phyloP scores from a whole-genome alignment of 2,797 vertebrate species.

The Acomys russatus region DNA sequence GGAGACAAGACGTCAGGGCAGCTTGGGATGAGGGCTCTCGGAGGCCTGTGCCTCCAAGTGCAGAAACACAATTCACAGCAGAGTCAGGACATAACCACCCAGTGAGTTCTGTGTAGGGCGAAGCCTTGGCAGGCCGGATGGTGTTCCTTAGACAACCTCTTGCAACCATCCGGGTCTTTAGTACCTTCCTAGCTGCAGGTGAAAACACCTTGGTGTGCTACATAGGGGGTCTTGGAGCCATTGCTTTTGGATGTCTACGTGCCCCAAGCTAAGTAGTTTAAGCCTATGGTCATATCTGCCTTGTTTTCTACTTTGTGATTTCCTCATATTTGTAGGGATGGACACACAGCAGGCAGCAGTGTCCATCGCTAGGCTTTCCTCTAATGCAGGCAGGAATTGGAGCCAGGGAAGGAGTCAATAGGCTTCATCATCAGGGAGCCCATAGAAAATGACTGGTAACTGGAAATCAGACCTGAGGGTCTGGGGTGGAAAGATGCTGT shows the following conservation, averaged over 20 bases:
- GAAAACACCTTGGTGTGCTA: background rate
- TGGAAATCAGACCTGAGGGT: background rate
- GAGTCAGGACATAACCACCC: background rate
- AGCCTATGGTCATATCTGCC: background rate
- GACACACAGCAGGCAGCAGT: background rate
- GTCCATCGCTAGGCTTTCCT: conserved; percentile 60
- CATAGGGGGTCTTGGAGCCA: background rate
- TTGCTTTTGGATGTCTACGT: background rate
- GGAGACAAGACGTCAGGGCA: background rate
- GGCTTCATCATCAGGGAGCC: background rate
- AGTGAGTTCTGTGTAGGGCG: background rate
- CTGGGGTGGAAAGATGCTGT: background rate
- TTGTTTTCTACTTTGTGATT: background rate
- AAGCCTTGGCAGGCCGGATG: background rate
- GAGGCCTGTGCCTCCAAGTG: background rate
- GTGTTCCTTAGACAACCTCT: background rate
- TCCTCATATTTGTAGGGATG: background rate
- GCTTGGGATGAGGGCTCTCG: background rate
- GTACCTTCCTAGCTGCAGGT: background rate
- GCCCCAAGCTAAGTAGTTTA: background rate
- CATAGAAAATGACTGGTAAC: background rate
- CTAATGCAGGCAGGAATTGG: background rate
- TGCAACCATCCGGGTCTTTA: accelerated
- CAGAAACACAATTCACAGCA: background rate
- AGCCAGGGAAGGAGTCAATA: background rate